Evolutionary conservation across 2,113 vertebrate species (phyloP).

Genomic region (Seriola quinqueradiata): DNA sequence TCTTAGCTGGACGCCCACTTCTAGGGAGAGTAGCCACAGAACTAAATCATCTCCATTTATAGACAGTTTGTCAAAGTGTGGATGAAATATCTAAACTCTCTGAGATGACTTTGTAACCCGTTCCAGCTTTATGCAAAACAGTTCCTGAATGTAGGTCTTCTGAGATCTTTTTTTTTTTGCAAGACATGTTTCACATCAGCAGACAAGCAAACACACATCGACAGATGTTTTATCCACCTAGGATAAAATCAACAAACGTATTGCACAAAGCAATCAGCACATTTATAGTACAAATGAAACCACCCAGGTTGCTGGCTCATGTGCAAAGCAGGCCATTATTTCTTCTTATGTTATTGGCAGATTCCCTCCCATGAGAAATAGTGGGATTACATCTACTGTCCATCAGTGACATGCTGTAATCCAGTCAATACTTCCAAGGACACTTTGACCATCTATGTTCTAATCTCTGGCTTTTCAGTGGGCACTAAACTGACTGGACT

Average conservation of each 20-base stretch:
- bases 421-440: slow-evolving; percentile 68
- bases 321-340: slow-evolving; percentile 55
- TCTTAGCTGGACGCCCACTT: too few relatives aligned
- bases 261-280: not conserved
- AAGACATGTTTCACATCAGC: too few relatives aligned
- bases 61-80: too few relatives aligned
- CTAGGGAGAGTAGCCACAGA: too few relatives aligned
- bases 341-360: slow-evolving; percentile 46
- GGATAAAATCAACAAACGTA: slow-evolving; percentile 1
- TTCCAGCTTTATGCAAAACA: too few relatives aligned
- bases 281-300: slow-evolving; percentile 38
- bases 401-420: slow-evolving; percentile 39
- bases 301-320: slow-evolving; percentile 34
- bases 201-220: not conserved
- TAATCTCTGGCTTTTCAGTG: slow-evolving; percentile 51
- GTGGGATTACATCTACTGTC: slow-evolving; percentile 48
- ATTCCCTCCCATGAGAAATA: slow-evolving; percentile 40
- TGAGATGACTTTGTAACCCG: too few relatives aligned
- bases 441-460: slow-evolving; percentile 57
- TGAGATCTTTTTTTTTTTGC: too few relatives aligned
- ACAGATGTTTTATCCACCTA: slow-evolving; percentile 11
- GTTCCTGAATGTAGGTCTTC: too few relatives aligned
- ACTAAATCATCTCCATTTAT: too few relatives aligned
- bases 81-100: too few relatives aligned
- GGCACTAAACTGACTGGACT: slow-evolving; percentile 17